Evolutionary conservation across 2,113 vertebrate species (phyloP).

Genomic region (Lipotes vexillifer): DNA sequence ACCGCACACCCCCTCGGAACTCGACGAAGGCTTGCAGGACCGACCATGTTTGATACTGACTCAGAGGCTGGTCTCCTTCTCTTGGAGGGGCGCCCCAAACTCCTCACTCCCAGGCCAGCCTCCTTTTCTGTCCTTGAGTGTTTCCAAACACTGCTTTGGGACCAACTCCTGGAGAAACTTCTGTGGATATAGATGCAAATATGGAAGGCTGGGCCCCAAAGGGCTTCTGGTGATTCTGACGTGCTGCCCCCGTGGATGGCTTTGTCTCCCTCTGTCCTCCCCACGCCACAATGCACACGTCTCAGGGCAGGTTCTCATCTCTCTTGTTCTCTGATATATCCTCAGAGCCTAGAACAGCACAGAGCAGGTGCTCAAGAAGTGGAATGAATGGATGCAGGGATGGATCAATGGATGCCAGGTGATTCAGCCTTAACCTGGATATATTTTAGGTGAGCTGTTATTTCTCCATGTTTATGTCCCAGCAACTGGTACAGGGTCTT

Average conservation of each 20-base stretch:
- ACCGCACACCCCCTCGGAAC: background rate
- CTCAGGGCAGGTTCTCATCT: background rate
- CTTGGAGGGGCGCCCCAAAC: background rate
- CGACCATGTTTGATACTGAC: accelerated
- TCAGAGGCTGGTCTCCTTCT: background rate
- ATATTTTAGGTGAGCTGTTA: background rate
- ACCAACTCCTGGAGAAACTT: background rate
- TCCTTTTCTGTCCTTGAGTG: background rate
- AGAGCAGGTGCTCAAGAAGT: background rate
- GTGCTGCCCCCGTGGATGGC: background rate
- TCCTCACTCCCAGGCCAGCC: background rate
- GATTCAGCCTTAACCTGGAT: background rate
- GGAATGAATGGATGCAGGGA: accelerated
- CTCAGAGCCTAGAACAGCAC: background rate
- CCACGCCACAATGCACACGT: background rate
- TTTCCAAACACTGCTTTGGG: background rate
- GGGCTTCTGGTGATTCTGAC: background rate
- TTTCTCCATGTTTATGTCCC: background rate
- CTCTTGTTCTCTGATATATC: background rate
- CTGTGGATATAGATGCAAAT: background rate
- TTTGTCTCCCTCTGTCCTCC: too few species aligned
- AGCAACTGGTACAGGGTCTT: background rate
- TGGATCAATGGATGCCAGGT: background rate
- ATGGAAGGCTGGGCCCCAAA: background rate
- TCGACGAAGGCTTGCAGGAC: background rate